phyloP scores from a whole-genome alignment of 2,797 vertebrate species.

The Onychomys arenicola region DNA sequence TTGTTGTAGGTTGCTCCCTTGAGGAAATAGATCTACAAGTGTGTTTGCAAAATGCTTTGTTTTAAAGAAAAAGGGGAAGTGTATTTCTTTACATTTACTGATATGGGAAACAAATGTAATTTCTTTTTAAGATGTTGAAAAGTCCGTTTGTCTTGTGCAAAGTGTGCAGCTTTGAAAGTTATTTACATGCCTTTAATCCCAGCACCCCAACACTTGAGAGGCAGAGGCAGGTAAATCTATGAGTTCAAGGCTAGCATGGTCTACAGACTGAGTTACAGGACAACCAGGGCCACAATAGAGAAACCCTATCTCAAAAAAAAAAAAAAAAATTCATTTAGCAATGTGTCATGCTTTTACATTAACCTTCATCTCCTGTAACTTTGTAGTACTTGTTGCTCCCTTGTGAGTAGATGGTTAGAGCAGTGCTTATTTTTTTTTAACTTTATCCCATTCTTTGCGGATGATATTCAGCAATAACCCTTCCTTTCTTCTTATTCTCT shows the following conservation, averaged over 20 bases:
- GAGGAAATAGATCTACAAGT: background rate
- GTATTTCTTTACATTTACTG: background rate
- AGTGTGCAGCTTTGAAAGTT: background rate
- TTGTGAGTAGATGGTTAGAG: background rate
- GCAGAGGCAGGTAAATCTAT: background rate
- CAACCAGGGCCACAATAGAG: background rate
- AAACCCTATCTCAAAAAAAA: background rate
- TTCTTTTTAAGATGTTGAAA: background rate
- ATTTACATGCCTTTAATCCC: background rate
- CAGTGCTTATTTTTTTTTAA: background rate
- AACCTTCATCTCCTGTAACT: background rate
- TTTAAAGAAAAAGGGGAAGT: background rate
- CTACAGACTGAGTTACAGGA: background rate
- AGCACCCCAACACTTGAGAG: background rate
- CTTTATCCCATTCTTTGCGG: background rate
- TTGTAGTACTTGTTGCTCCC: background rate
- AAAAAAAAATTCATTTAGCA: background rate
- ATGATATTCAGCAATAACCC: background rate
- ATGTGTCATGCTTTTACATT: background rate
- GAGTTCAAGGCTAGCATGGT: background rate
- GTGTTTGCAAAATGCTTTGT: background rate
- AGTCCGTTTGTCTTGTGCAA: background rate
- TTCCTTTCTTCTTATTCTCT: background rate
- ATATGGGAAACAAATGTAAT: background rate
- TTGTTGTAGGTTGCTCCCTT: background rate